A percentile compares a stretch with the other conserved stretches of the same genome.
Evolutionary conservation across 2,888 invertebrate species (phyloP).

Genomic region (Acanthosepion esculentum): DNA sequence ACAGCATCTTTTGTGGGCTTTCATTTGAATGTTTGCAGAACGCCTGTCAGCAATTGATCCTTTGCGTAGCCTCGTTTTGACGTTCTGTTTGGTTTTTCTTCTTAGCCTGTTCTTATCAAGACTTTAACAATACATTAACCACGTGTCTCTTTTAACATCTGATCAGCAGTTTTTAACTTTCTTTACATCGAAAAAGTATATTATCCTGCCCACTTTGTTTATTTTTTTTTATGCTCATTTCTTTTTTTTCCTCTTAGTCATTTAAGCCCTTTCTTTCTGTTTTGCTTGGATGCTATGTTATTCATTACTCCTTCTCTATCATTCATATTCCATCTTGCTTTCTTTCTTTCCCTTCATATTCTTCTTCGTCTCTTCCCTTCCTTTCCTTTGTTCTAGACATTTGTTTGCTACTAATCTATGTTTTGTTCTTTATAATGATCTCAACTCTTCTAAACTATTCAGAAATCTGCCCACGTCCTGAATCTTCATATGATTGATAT

Average conservation of each 20-base stretch:
- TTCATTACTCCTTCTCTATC: too few relatives aligned
- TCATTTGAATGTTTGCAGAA: background rate
- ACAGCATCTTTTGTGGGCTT: background rate
- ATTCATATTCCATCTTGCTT: too few relatives aligned
- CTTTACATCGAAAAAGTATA: background rate
- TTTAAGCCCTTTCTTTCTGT: too few relatives aligned
- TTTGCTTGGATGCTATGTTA: too few relatives aligned
- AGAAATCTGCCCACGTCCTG: background rate
- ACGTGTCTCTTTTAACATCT: background rate
- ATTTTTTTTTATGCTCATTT: too few relatives aligned
- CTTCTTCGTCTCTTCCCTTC: too few relatives aligned
- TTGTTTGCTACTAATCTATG: too few relatives aligned
- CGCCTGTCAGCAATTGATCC: background rate
- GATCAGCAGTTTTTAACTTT: background rate
- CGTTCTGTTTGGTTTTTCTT: background rate
- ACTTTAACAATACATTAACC: background rate
- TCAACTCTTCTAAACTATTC: background rate
- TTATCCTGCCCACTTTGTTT: too few relatives aligned
- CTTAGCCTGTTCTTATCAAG: background rate
- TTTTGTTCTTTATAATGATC: background rate
- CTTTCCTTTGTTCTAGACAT: too few relatives aligned
- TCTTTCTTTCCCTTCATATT: too few relatives aligned
- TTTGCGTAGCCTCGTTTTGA: background rate
- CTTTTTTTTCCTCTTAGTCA: too few relatives aligned
- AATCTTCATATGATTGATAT: background rate